These are phyloP conservation scores for Aphrocallistes beatrix DNA, from an alignment of 37 sponge, comb jelly and placozoan species.

Conservation along the genomic window DNA sequence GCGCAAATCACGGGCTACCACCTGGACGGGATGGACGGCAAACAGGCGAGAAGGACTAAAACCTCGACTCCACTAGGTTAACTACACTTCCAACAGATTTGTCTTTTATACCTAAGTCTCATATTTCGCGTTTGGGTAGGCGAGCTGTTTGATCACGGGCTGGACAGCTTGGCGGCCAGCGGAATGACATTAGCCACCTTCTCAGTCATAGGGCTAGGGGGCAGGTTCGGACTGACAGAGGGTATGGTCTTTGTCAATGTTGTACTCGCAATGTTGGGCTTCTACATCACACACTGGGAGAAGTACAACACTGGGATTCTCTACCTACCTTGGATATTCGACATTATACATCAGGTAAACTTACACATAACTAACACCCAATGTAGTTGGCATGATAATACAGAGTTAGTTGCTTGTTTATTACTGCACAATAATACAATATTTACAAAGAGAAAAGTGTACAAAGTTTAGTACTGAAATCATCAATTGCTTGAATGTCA, in stretches of 20 bases:
- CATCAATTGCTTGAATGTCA: too few relatives aligned
- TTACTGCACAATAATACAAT: neutral
- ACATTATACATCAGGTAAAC: conserved; percentile 62
- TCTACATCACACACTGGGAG: conserved; percentile 94
- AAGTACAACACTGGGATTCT: conserved; percentile 86
- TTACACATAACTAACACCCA: neutral
- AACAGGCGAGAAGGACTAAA: conserved; percentile 66
- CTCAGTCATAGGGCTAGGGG: conserved; percentile 45
- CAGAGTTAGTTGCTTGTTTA: neutral
- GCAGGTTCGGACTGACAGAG: neutral
- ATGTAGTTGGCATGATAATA: too few relatives aligned
- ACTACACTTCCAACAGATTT: neutral
- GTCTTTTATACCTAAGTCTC: neutral
- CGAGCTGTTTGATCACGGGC: conserved; percentile 83
- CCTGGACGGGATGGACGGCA: conserved; percentile 88
- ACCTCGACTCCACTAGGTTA: conserved; percentile 64
- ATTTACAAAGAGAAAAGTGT: too few relatives aligned
- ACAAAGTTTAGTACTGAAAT: too few relatives aligned
- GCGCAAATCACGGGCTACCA: conserved; percentile 49
- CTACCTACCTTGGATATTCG: conserved; percentile 89
- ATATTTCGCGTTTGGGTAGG: conserved; percentile 25
- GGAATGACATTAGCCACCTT: conserved; percentile 38
- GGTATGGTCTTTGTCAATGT: neutral
- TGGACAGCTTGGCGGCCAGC: conserved; percentile 59
- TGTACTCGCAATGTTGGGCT: conserved; percentile 28